Base-by-base conservation (phyloP, 2,888 invertebrate genomes). In the Isoperla grammatica region DNA sequence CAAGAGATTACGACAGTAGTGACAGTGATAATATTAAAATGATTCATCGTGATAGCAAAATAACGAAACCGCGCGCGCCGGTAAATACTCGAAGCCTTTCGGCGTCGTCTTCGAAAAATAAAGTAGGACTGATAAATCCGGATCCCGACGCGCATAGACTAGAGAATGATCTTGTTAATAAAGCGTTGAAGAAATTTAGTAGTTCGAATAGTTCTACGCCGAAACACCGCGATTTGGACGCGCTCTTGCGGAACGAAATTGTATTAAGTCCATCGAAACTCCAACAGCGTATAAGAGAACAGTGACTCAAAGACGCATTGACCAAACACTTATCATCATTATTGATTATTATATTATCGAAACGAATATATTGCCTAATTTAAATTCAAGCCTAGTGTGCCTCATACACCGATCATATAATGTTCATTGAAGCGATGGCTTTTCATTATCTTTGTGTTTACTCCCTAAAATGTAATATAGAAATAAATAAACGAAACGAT, bases 211-310 rank as follows among this genome's bases (percentile, higher is more conserved):
- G 55, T 69, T 72, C 54, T 63, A 67, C 57, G 68, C 70, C 57
- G 67, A 68, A 46, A 66, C 67, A 59, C 64, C 63, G 54, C 56
- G 66, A 62, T 59, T 68, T 60, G 66, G 70, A 59, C 69, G 70
- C 37, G 76, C 78, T 69, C 75, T 81, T 76, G 75, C 81, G 73
- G 67, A 75, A 75, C 69, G 84, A 83, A 65, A 81, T 84, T 64
- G 81, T 84, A 63, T 78, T 84, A 68, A 83, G 83, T 69, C 83
- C 83, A 66, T 79, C 82, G 65, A 83, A 83, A 70, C 75, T 84
- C 69, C 79, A 78, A 72, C 79, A 78, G 74, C 40, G 53, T 45
- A 17, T 59, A 6, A 45, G 53, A 39, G 59, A 59, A 37, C 53
- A 53, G 53, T 54, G 50, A 53, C 39, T 53, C 9, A 20, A 9